Evolutionary conservation across 2,113 vertebrate genomes (phyloP), one percentile per base, ranked within the genome.

Genomic region (Salminus brasiliensis): DNA sequence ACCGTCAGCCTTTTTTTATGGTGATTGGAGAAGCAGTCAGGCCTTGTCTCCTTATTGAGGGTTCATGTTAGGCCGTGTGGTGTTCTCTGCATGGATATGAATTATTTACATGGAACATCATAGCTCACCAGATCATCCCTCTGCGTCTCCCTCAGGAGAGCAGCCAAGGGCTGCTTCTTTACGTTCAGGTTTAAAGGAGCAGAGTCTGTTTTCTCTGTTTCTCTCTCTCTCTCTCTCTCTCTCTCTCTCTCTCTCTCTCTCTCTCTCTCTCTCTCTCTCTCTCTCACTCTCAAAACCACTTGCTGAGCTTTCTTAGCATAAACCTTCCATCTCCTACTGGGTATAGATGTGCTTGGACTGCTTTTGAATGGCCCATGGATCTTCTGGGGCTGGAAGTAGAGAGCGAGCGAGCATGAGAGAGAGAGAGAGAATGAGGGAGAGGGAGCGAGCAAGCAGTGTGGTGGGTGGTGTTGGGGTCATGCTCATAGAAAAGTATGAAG

Each of bases 81-180:
- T 30, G 32, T 73, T 84, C 76, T 81, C 52, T 72, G 53, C 63
- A 57, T 75, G 67, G 67, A 62, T 23, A 55, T 84, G 62, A 86
- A 84, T 86, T 84, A 81, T 84, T 84, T 80, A 85, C 41, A 66
- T 32, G 73, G 79, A 72, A 68, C 76, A 78, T 86, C 76, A 69
- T 81, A 81, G 73, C 63, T 79, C 74, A 78, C 36, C 69, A 57
- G 69, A 83, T 83, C 74, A 78, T 78, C 59, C 71, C 65, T 39
- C 29, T 52, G 68, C 25, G 29, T 77, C 60, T 66, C 70, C 66
- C 80, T 70, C 27, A 79, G 80, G 81, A 79, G 60, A 65, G 29
- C 59, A 49, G 53, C 23, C 57, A 80, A 68, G 43, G 70, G 59
- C 69, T 69, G 55, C 63, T 55, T 80, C 45, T 74, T 77, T 72